These are phyloP conservation scores for Carcharodon carcharias DNA, from an alignment of 2,797 vertebrate species.

Conservation along the genomic window DNA sequence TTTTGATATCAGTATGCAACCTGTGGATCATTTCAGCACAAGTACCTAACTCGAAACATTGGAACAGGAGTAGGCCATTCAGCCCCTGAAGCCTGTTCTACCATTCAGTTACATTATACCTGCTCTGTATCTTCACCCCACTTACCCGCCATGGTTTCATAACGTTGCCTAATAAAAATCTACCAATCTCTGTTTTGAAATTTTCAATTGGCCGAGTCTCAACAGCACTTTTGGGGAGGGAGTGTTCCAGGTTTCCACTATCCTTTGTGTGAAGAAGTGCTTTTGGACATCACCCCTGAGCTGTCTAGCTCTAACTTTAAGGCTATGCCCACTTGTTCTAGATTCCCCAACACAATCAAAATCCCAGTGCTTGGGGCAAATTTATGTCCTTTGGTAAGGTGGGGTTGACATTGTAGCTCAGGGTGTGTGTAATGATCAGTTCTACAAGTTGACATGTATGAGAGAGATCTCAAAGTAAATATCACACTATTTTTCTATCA, in stretches of 20 bases:
- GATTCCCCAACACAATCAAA: not conserved
- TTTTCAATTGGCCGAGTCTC: not conserved
- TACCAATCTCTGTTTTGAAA: not conserved
- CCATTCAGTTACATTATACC: not conserved
- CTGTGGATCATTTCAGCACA: not conserved
- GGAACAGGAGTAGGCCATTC: not conserved
- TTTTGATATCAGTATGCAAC: not conserved
- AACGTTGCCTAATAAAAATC: no score
- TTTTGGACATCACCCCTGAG: not conserved
- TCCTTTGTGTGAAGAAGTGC: not conserved
- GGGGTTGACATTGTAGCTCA: not conserved
- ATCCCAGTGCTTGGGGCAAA: not conserved
- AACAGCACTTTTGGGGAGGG: not conserved
- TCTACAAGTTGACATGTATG: not conserved
- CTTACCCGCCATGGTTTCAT: not conserved
- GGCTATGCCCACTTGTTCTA: not conserved
- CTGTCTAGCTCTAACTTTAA: not conserved
- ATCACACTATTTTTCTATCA: not conserved
- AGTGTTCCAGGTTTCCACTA: not conserved
- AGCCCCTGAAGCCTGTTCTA: not conserved
- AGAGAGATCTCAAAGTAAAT: not conserved
- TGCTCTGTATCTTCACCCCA: not conserved
- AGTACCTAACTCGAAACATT: not conserved
- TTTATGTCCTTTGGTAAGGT: not conserved
- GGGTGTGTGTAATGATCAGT: not conserved